A percentile compares a stretch with the other conserved stretches of the same genome.
phyloP scores from a whole-genome alignment of 2,113 vertebrate species.

The Cryptomyrus ogoouensis region DNA sequence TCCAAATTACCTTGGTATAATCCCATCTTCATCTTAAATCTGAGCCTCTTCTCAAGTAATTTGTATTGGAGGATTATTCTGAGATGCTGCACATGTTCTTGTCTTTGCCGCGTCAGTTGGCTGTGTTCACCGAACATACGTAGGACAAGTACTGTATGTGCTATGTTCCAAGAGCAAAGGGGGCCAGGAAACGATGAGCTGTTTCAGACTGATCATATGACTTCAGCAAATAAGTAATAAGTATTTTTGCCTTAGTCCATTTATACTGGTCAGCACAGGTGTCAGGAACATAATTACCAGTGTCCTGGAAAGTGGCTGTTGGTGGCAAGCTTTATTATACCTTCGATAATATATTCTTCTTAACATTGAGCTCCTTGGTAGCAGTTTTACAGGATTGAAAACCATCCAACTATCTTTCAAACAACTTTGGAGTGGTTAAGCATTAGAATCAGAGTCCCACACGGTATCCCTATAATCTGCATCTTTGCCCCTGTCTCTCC shows the following conservation, averaged over 20 bases:
- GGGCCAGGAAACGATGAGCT: background rate
- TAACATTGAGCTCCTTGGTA: background rate
- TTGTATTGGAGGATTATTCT: background rate
- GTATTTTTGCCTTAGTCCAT: background rate
- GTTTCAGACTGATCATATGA: background rate
- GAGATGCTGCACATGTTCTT: background rate
- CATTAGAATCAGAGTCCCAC: background rate
- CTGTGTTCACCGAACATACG: background rate
- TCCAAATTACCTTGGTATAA: constrained; percentile 19
- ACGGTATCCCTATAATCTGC: background rate
- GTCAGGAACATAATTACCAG: background rate
- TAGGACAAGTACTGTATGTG: background rate
- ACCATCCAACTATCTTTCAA: background rate
- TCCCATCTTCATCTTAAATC: constrained; percentile 8
- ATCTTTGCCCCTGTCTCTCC: background rate
- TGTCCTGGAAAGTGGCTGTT: background rate
- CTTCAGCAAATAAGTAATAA: background rate
- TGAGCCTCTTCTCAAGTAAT: constrained; percentile 7
- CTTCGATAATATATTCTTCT: background rate
- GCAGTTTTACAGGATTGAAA: background rate
- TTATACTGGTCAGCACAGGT: background rate
- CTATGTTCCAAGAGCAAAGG: background rate
- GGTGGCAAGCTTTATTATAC: background rate
- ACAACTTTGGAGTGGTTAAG: background rate
- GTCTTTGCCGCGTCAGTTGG: background rate